Evolutionary conservation across 2,797 vertebrate species (phyloP).

Genomic region (Sarcophilus harrisii): DNA sequence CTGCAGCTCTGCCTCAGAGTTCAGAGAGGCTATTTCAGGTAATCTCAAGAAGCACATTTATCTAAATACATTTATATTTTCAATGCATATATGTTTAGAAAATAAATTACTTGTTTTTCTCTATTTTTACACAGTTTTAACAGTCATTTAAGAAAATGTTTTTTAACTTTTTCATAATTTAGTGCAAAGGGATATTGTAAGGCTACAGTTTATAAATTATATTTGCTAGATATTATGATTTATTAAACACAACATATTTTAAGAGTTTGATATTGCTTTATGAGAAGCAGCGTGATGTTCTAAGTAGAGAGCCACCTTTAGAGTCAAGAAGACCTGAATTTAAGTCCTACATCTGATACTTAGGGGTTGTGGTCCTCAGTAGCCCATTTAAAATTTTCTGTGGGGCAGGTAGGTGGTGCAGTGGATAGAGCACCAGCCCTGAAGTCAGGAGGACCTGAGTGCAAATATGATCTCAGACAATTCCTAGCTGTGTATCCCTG

Average conservation of each 20-base stretch:
- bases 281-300: neutral
- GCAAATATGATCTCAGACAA: no score
- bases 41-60: conserved; percentile 41
- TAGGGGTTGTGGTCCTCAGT: neutral
- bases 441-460: no score
- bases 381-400: neutral
- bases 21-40: conserved; percentile 98
- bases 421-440: no score
- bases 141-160: neutral
- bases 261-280: conserved; percentile 10
- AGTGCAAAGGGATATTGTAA: neutral
- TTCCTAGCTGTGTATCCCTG: no score
- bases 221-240: conserved; percentile 25
- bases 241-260: conserved; percentile 33
- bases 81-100: neutral
- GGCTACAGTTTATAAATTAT: neutral
- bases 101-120: neutral
- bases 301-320: neutral
- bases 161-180: conserved; percentile 4
- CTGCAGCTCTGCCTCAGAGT: conserved; percentile 96
- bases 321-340: neutral
- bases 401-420: neutral
- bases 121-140: neutral
- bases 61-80: fast-evolving
- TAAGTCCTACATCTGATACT: neutral